phyloP scores from a whole-genome alignment of 2,797 vertebrate species.

The Danio albolineatus region DNA sequence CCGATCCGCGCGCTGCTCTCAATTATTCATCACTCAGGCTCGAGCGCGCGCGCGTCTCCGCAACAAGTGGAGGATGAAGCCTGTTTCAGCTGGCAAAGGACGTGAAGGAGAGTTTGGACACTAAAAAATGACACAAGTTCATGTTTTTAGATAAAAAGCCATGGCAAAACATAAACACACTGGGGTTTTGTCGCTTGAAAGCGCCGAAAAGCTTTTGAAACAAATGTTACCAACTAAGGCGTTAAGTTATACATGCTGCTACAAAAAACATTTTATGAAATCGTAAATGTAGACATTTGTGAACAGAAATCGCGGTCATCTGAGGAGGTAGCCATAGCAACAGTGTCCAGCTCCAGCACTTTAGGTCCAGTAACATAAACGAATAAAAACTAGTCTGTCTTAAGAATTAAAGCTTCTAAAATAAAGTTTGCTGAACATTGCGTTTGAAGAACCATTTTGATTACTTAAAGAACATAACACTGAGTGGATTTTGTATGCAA shows the following conservation, averaged over 20 bases:
- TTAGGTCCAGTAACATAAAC: background rate
- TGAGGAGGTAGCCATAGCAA: background rate
- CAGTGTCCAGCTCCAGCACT: no score
- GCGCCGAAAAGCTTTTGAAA: background rate
- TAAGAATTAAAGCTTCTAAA: no score
- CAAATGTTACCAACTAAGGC: background rate
- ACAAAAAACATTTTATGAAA: background rate
- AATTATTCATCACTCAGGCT: slow-evolving; percentile 71
- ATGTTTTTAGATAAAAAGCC: background rate
- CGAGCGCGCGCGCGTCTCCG: slow-evolving; percentile 5
- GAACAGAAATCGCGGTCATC: background rate
- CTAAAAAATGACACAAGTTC: background rate
- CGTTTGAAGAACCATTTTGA: no score
- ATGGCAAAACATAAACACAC: background rate
- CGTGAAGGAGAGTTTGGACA: background rate
- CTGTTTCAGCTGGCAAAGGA: background rate
- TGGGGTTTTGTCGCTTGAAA: background rate
- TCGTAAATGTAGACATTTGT: background rate
- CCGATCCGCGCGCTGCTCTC: slow-evolving; percentile 57
- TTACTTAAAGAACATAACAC: no score
- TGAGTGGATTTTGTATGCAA: no score
- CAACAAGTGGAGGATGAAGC: slow-evolving; percentile 31
- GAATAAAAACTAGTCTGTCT: background rate
- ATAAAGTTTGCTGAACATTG: no score
- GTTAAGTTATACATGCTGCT: background rate